phyloP scores from a whole-genome alignment of 2,888 invertebrate genomes.

The Ctena decussata region DNA sequence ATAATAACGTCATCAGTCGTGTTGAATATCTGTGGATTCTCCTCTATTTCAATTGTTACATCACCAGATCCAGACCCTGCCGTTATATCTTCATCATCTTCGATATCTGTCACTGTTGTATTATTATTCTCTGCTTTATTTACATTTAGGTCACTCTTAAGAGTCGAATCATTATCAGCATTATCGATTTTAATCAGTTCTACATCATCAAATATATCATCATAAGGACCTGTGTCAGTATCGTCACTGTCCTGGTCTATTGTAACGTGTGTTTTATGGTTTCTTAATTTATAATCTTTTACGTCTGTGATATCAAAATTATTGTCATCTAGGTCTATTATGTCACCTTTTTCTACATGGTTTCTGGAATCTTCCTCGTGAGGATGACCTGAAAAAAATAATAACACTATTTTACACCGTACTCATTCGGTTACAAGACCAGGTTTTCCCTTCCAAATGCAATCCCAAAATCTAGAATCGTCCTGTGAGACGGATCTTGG shows the following conservation, averaged over 20 bases:
- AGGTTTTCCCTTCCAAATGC: no score
- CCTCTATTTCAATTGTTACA: constrained; percentile 45
- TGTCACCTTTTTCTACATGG: constrained; percentile 17
- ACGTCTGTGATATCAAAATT: constrained; percentile 16
- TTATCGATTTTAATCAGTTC: not conserved
- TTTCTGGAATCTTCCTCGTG: not conserved
- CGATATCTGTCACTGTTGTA: not conserved
- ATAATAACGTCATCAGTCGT: not conserved
- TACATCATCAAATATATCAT: not conserved
- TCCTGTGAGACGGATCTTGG: no score
- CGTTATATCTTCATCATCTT: constrained; percentile 48
- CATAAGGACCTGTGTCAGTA: not conserved
- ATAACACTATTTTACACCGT: no score
- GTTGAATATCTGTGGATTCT: constrained; percentile 9
- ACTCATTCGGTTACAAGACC: no score
- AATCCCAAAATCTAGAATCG: no score
- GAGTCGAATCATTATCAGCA: not conserved
- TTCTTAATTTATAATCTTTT: not conserved
- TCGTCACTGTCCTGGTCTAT: not conserved
- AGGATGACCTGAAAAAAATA: no score
- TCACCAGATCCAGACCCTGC: constrained; percentile 57
- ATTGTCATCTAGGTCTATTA: constrained; percentile 43
- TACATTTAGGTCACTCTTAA: not conserved
- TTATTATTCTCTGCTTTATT: not conserved
- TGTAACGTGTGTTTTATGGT: not conserved